Conservation (phyloP, 2,888 invertebrate species). For the Macrophya alboannulata region DNA sequence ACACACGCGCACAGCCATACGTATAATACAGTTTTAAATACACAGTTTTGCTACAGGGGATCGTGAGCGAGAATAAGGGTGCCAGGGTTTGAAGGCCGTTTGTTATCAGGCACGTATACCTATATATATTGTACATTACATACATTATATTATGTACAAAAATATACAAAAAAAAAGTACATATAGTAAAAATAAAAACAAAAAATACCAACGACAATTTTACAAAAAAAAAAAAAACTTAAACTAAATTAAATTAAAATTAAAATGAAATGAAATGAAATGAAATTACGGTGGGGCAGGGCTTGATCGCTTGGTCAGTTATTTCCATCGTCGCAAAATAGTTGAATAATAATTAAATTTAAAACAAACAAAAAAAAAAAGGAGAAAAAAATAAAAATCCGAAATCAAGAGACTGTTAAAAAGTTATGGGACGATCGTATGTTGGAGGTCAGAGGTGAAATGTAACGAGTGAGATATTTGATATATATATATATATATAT, state of each 20-base stretch:
- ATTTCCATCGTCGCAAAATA: not conserved
- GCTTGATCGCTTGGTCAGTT: not conserved
- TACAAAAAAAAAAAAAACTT: not conserved
- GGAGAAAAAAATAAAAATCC: not conserved
- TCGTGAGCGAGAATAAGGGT: not conserved
- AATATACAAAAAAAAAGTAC: not conserved
- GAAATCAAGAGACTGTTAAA: not conserved
- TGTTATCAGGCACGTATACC: not conserved
- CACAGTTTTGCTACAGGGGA: not conserved
- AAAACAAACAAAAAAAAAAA: too few relatives aligned
- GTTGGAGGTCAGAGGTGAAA: constrained; percentile 1
- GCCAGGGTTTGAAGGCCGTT: not conserved
- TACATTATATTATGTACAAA: not conserved
- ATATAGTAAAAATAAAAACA: not conserved
- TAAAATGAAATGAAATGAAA: not conserved
- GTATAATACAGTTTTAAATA: not conserved
- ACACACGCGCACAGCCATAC: not conserved
- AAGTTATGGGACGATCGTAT: not conserved
- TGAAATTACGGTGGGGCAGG: constrained; percentile 11
- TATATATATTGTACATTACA: not conserved
- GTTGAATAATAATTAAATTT: constrained; percentile 1
- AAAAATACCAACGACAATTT: not conserved
- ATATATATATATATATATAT: too few relatives aligned
- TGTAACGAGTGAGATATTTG: constrained; percentile 16
- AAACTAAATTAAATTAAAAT: not conserved